Conservation (phyloP, 2,797 vertebrate genomes). For the Mustela erminea region DNA sequence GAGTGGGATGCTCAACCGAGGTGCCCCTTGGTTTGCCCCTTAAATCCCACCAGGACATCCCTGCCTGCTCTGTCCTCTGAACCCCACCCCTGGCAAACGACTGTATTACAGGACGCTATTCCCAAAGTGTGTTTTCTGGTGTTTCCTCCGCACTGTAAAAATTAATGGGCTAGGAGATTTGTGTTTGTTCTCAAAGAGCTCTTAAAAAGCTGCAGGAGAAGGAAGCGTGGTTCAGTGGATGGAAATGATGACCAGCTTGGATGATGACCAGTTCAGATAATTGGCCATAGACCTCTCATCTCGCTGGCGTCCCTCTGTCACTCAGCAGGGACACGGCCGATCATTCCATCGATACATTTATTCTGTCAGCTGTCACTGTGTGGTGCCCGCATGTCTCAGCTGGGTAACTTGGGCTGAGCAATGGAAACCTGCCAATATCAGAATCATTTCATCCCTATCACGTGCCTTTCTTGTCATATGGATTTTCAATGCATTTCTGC, state of each 20-base stretch:
- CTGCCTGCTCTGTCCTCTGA: not conserved
- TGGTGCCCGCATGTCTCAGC: slow-evolving; percentile 66
- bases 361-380: slow-evolving; percentile 77
- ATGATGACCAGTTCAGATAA: slow-evolving; percentile 74
- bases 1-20: not conserved
- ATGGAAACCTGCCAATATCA: slow-evolving; percentile 76
- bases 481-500: slow-evolving; percentile 77
- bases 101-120: not conserved
- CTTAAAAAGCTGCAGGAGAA: slow-evolving; percentile 6
- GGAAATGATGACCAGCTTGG: slow-evolving; percentile 62
- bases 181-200: slow-evolving; percentile 43
- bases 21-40: not conserved
- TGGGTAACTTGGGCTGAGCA: slow-evolving; percentile 58
- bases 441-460: slow-evolving; percentile 63
- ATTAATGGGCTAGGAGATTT: slow-evolving; percentile 33
- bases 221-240: slow-evolving; percentile 12
- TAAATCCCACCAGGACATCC: not conserved
- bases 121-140: not conserved
- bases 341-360: slow-evolving; percentile 74
- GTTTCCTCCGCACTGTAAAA: slow-evolving; percentile 42
- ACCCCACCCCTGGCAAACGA: rapidly evolving
- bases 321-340: slow-evolving; percentile 41
- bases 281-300: slow-evolving; percentile 69
- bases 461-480: slow-evolving; percentile 61
- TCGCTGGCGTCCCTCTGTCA: not conserved